Evolutionary conservation across 2,113 vertebrate species (phyloP).

Genomic region (Turnix velox): DNA sequence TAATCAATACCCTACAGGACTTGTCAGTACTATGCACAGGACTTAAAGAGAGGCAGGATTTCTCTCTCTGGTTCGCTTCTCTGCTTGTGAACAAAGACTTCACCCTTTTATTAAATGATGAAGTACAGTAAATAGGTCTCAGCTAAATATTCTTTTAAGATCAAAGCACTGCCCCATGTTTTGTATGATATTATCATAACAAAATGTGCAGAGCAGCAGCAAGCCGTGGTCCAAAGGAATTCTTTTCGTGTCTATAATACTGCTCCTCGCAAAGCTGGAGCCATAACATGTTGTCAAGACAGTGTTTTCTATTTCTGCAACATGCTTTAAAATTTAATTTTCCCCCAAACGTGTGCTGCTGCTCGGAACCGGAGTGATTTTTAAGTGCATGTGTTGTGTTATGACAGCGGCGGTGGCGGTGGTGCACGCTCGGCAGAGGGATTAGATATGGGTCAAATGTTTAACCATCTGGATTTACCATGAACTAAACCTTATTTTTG

Average conservation of each 20-base stretch:
- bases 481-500: slow-evolving; percentile 42
- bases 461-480: slow-evolving; percentile 69
- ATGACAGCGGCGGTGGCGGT: not conserved
- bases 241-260: not conserved
- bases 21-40: fast-evolving
- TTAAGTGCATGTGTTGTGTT: slow-evolving; percentile 22
- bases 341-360: not conserved
- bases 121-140: not conserved
- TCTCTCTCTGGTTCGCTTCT: not conserved
- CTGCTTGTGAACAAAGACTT: not conserved
- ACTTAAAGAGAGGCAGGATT: not conserved
- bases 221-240: not conserved
- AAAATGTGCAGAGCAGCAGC: not conserved
- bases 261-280: not conserved
- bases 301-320: not conserved
- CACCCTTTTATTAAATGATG: not conserved
- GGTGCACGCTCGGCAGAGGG: slow-evolving; percentile 15
- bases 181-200: not conserved
- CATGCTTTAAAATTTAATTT: slow-evolving; percentile 57
- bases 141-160: not conserved
- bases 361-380: not conserved
- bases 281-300: not conserved
- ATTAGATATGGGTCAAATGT: slow-evolving; percentile 71
- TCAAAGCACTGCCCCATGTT: not conserved
- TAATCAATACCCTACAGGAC: not conserved